Evolutionary conservation across 1,140 invertebrate species (phyloP).

Genomic region (Zaprionus taronus): DNA sequence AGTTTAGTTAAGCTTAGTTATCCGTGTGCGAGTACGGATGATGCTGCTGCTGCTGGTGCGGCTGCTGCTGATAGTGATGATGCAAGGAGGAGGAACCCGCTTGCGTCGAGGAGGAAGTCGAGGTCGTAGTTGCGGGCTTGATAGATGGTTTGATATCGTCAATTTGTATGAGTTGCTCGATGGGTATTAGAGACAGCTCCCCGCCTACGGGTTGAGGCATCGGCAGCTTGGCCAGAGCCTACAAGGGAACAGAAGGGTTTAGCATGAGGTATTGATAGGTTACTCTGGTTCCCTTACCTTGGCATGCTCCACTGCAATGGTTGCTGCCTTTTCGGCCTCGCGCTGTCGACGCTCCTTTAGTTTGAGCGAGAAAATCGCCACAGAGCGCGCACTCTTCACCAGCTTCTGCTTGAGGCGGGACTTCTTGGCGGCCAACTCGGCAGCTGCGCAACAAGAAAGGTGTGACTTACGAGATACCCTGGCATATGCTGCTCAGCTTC

Average conservation of each 20-base stretch:
- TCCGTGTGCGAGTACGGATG: slow-evolving; percentile 55
- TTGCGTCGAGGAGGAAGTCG: slow-evolving; percentile 55
- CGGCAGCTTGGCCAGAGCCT: slow-evolving; percentile 78
- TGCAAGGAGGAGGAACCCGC: slow-evolving; percentile 58
- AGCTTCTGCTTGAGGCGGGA: slow-evolving; percentile 86
- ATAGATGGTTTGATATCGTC: slow-evolving; percentile 86
- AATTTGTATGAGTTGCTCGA: slow-evolving; percentile 89
- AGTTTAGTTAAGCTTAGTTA: slow-evolving; percentile 50
- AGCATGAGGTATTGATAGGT: not conserved
- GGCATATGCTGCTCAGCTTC: not conserved
- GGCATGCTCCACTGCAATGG: slow-evolving; percentile 83
- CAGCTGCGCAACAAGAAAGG: slow-evolving; percentile 54
- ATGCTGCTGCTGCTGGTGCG: slow-evolving; percentile 47
- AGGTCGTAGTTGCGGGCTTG: slow-evolving; percentile 50
- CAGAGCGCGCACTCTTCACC: slow-evolving; percentile 92
- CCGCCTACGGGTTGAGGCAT: slow-evolving; percentile 86
- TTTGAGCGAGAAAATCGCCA: slow-evolving; percentile 92
- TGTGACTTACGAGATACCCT: not conserved
- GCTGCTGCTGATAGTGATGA: slow-evolving; percentile 51
- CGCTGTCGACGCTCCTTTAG: slow-evolving; percentile 90
- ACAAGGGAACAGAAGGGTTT: not conserved
- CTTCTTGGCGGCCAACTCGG: slow-evolving; percentile 88
- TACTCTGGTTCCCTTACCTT: slow-evolving; percentile 53
- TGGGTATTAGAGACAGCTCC: slow-evolving; percentile 92
- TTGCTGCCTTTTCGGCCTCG: slow-evolving; percentile 88